These are phyloP conservation scores for Thalassaphorura encarpata DNA, from an alignment of 1,140 invertebrate genomes.

Conservation along the genomic window DNA sequence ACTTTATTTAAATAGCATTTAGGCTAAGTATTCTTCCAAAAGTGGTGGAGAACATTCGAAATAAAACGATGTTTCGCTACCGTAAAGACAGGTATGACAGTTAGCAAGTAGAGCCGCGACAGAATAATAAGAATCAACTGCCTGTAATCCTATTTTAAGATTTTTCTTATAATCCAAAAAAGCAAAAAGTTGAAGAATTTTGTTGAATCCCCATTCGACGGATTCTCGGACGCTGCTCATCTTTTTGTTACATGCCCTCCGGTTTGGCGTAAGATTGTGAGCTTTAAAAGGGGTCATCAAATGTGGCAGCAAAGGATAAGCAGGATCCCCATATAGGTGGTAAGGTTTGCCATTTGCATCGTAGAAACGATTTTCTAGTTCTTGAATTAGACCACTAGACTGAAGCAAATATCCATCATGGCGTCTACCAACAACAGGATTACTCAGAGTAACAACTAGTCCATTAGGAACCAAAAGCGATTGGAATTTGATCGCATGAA, in stretches of 20 bases:
- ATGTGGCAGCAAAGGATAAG: constrained; percentile 5
- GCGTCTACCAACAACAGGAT: not conserved
- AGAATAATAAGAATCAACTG: constrained; percentile 5
- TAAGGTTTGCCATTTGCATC: not conserved
- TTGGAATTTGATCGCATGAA: not conserved
- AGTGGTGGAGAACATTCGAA: constrained; percentile 1
- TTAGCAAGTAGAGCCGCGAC: constrained; percentile 8
- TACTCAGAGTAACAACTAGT: not conserved
- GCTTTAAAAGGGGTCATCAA: constrained; percentile 10
- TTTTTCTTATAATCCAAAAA: constrained; percentile 18
- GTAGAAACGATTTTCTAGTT: not conserved
- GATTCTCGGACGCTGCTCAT: constrained; percentile 3
- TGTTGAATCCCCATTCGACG: constrained; percentile 14
- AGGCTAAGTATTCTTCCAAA: constrained; percentile 7
- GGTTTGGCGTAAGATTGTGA: not conserved
- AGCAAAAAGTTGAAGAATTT: constrained; percentile 2
- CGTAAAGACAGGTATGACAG: constrained; percentile 8
- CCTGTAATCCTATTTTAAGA: constrained; percentile 1
- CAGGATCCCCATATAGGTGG: constrained; percentile 16
- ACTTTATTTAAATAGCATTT: not conserved
- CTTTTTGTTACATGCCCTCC: not conserved
- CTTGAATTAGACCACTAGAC: not conserved
- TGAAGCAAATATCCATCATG: not conserved
- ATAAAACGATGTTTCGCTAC: constrained; percentile 2
- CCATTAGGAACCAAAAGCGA: constrained; percentile 1